Evolutionary conservation across 2,113 vertebrate genomes (phyloP), one percentile per base, ranked within the genome.

Genomic region (Zootoca vivipara): DNA sequence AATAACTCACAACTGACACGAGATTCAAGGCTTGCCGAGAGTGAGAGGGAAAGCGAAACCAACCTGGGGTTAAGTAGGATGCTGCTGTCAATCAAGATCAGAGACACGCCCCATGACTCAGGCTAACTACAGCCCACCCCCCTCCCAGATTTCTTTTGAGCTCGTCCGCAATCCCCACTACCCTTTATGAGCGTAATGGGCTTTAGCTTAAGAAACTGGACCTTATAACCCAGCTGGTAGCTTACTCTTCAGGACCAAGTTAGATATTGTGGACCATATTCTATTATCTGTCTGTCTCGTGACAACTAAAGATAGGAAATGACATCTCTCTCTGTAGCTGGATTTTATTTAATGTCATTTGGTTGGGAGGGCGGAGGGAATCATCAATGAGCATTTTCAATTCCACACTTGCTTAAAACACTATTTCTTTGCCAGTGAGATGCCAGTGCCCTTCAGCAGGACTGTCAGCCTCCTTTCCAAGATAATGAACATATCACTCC

Each of bases 371-470:
- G 20, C 30, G 18, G 22, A 10, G 8, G 82, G 13, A 20, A 81
- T 65, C 58, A 88, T n/a, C 28, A 78, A 67, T 74, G 35, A 91
- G 4, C 1, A 38, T 62, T 92, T 95, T 92, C 85, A 22, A 78
- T 88, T 80, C 89, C 33, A 22, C 0, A 80, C 4, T 86, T 92
- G 65, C 33, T 85, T 46, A 74, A 91, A 86, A 89, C 33, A 1
- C 56, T 89, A 82, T 89, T 89, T 69, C 77, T 87, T 78, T 87
- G 64, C 64, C 82, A 86, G 35, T 33, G 38, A 80, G 88, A 33
- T 79, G 75, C 38, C 33, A 35, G 3, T 85, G 3, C 9, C 28
- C 62, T 85, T 87, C 74, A 89, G 78, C 90, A 87, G 83, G 79
- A 10, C 70, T 52, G 64, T 80, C 91, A 77, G 24, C 3, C 9